Evolutionary conservation across 2,797 vertebrate genomes (phyloP), one percentile per base, ranked within the genome.

Genomic region (Thamnophis elegans): DNA sequence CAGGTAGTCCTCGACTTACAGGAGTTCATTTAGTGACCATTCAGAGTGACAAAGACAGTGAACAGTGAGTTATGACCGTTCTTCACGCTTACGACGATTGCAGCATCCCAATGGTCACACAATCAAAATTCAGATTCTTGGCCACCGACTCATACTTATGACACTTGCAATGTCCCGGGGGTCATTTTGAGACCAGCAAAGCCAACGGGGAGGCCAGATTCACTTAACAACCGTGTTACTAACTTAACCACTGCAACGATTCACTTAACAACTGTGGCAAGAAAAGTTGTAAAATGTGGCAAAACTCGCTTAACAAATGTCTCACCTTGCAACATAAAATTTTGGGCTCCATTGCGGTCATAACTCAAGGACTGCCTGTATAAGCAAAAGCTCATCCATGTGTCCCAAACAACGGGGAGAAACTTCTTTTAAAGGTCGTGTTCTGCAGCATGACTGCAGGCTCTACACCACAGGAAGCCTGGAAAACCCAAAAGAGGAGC

Each of bases 61-160:
- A 18, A 68, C 32, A 32, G 65, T 18, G n/a, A 68, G 14, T 62
- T 62, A 68, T 8, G 14, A n/a, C n/a, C 0, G 0, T 32, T 68
- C 32, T 32, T 68, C n/a, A 68, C n/a, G 8, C n/a, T 68, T 68
- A 32, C 0, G 6, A 68, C 28, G 0, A 1, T 2, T n/a, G 1
- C 28, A n/a, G 60, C 60, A 65, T 65, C 12, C 62, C 1, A 0
- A 0, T 68, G 62, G 65, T 32, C 65, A 68, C 65, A 1, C 7
- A 1, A 68, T 68, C n/a, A 65, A 65, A 65, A n/a, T 65, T 65
- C 11, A 65, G 26, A 68, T 6, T 32, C n/a, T 32, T 1, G 14
- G 65, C 65, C 16, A 18, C 6, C 2, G 2, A 68, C n/a, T 68
- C 65, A 32, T 32, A 68, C 28, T 68, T 32, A 16, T 18, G 65